phyloP scores from a whole-genome alignment of 2,797 vertebrate species.

The Lutra lutra region DNA sequence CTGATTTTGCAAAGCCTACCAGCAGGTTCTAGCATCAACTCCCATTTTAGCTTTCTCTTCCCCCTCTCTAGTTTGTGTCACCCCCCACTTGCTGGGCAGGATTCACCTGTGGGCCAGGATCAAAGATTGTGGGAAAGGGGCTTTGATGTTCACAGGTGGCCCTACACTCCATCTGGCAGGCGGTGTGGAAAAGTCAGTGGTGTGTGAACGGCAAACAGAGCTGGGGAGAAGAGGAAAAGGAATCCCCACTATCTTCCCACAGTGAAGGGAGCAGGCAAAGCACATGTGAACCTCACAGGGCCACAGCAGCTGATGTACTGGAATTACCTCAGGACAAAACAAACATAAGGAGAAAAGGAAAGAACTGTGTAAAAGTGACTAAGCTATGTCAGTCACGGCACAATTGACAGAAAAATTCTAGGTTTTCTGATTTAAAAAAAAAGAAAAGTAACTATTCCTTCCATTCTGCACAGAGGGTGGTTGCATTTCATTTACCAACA shows the following conservation, averaged over 20 bases:
- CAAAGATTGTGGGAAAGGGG: not conserved
- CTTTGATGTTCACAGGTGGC: not conserved
- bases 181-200: not conserved
- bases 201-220: slow-evolving; percentile 58
- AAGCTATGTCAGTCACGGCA: not conserved
- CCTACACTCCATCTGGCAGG: not conserved
- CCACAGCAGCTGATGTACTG: not conserved
- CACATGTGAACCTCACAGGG: not conserved
- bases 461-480: not conserved
- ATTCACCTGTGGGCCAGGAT: slow-evolving; percentile 34
- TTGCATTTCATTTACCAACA: not conserved
- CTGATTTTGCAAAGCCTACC: slow-evolving; percentile 56
- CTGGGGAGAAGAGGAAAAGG: not conserved
- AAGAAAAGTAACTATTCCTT: not conserved
- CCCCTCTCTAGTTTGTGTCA: not conserved
- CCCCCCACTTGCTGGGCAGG: slow-evolving; percentile 38
- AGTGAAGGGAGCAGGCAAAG: not conserved
- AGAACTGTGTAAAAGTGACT: not conserved
- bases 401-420: not conserved
- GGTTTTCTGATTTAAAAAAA: not conserved
- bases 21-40: slow-evolving; percentile 38
- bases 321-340: not conserved
- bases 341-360: not conserved
- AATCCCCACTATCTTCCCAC: not conserved
- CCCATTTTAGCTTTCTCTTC: slow-evolving; percentile 21